These are phyloP conservation scores for Linyphia triangularis DNA, from an alignment of 2,888 invertebrate genomes.

Conservation along the genomic window DNA sequence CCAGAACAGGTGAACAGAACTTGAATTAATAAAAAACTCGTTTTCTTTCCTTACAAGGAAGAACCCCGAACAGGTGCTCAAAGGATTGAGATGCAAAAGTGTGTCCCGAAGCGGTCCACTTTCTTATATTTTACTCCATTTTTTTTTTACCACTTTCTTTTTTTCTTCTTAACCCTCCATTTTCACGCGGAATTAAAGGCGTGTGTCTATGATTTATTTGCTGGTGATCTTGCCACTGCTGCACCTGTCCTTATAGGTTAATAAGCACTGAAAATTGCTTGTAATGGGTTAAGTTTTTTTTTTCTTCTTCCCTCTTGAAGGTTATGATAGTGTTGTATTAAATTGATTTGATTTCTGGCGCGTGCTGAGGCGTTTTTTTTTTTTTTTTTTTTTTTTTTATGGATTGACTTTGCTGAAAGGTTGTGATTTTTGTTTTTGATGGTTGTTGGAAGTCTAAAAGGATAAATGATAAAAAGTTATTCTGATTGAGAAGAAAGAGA, in stretches of 20 bases:
- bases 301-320: not conserved
- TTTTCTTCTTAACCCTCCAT: slow-evolving; percentile 8
- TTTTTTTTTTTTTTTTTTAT: slow-evolving; percentile 7
- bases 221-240: not conserved
- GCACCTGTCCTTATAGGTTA: slow-evolving; percentile 17
- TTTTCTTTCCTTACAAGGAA: not conserved
- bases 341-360: slow-evolving; percentile 39
- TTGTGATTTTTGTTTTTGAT: not conserved
- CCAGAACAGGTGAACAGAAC: too few species aligned
- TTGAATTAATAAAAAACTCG: too few species aligned
- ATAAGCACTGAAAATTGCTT: not conserved
- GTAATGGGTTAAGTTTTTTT: not conserved
- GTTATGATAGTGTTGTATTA: not conserved
- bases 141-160: not conserved
- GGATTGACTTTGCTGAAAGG: not conserved
- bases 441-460: not conserved
- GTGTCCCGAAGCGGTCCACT: slow-evolving; percentile 37
- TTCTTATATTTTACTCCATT: slow-evolving; percentile 8
- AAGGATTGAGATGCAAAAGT: slow-evolving; percentile 36
- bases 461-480: too few species aligned
- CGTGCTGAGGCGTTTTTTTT: not conserved
- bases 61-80: slow-evolving; percentile 37
- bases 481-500: too few species aligned
- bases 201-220: slow-evolving; percentile 58
- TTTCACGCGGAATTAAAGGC: slow-evolving; percentile 8